A percentile compares a stretch with the other conserved stretches of the same genome.
Evolutionary conservation across 2,888 invertebrate genomes (phyloP).

Genomic region (Cephus spinipes): DNA sequence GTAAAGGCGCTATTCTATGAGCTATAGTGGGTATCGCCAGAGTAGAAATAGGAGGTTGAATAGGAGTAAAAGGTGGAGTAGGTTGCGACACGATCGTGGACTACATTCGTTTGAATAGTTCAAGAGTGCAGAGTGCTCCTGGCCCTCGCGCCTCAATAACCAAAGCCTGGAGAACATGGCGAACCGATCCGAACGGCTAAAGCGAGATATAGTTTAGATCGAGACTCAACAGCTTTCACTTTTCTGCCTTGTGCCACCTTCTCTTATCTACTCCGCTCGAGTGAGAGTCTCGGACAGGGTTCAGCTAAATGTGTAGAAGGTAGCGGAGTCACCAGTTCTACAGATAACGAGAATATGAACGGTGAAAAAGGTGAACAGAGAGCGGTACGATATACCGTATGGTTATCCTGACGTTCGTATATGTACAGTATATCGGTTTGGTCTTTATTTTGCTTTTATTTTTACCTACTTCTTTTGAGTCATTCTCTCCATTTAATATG

Average conservation of each 20-base stretch:
- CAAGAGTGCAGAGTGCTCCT: constrained; percentile 43
- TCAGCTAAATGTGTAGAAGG: not conserved
- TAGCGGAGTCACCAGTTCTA: not conserved
- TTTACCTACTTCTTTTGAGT: not conserved
- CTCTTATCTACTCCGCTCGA: not conserved
- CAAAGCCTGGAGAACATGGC: not conserved
- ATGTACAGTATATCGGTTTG: not conserved
- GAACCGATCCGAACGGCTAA: constrained; percentile 24
- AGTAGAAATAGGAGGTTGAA: not conserved
- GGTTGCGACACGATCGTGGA: constrained; percentile 48
- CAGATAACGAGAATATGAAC: not conserved
- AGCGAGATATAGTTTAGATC: constrained; percentile 57
- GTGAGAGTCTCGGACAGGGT: not conserved
- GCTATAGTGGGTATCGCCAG: not conserved
- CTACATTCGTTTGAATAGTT: constrained; percentile 52
- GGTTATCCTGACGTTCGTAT: not conserved
- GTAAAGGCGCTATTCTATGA: not conserved
- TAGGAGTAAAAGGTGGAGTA: constrained; percentile 18
- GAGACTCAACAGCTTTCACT: constrained; percentile 59
- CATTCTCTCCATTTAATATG: not conserved
- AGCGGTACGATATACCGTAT: not conserved
- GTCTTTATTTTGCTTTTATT: not conserved
- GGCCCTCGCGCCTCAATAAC: constrained; percentile 11
- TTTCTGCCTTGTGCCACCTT: constrained; percentile 40
- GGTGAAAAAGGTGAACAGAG: not conserved